phyloP scores from a whole-genome alignment of 2,888 invertebrate species.

The Ariolimax columbianus region DNA sequence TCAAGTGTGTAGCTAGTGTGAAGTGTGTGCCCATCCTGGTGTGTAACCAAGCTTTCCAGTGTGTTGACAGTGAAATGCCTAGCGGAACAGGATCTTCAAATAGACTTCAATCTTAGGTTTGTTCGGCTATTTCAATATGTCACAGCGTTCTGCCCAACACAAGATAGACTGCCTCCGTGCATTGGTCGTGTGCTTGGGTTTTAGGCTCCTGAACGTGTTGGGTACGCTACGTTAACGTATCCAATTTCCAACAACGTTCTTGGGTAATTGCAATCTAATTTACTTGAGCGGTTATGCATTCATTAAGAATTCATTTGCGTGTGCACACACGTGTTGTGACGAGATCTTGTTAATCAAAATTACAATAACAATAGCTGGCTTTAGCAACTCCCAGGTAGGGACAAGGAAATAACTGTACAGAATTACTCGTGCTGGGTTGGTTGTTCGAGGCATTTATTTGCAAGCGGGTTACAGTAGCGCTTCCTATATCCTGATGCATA shows the following conservation, averaged over 20 bases:
- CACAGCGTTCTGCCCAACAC: background rate
- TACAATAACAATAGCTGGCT: background rate
- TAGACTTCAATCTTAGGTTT: background rate
- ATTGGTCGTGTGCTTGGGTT: background rate
- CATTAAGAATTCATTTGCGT: background rate
- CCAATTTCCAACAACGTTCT: background rate
- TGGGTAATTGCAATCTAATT: background rate
- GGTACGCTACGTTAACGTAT: background rate
- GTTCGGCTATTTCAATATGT: background rate
- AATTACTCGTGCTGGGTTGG: too few species aligned
- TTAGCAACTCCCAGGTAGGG: background rate
- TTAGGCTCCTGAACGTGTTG: background rate
- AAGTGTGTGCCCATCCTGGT: background rate
- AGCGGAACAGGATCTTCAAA: constrained; percentile 24
- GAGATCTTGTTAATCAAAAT: background rate
- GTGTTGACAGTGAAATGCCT: constrained; percentile 2
- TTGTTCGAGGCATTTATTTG: too few species aligned
- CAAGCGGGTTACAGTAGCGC: too few species aligned
- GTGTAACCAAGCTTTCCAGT: background rate
- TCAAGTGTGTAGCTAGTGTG: background rate
- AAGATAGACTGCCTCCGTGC: background rate
- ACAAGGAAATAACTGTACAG: too few species aligned
- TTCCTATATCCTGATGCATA: too few species aligned
- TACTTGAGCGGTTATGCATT: background rate
- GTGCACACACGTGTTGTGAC: background rate